Conservation (phyloP, 64 coral and sea anemone genomes). For the Dendronephthya gigantea region DNA sequence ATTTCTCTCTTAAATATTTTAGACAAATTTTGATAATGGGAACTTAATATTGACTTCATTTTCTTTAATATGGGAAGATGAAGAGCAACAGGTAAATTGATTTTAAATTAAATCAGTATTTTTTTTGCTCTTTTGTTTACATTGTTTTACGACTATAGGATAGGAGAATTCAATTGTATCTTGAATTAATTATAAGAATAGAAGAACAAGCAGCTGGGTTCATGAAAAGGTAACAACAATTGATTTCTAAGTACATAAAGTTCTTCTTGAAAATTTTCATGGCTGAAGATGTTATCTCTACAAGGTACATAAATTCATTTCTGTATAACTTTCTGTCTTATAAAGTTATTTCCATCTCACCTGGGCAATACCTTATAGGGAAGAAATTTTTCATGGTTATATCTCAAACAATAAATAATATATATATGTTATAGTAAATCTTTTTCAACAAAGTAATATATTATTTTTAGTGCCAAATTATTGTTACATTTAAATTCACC, state of each 20-base stretch:
- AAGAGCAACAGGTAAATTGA: slow-evolving; percentile 63
- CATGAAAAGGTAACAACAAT: slow-evolving; percentile 60
- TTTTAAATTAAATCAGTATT: too few relatives aligned
- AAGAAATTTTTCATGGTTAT: too few relatives aligned
- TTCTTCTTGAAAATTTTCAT: not conserved
- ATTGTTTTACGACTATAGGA: not conserved
- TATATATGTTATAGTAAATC: too few relatives aligned
- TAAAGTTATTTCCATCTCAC: too few relatives aligned
- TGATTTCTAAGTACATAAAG: too few relatives aligned
- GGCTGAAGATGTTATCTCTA: not conserved
- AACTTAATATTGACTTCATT: slow-evolving; percentile 74
- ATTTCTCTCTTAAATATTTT: not conserved
- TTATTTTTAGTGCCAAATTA: slow-evolving; percentile 61
- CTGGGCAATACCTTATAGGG: too few relatives aligned
- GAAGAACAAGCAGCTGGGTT: slow-evolving; percentile 66
- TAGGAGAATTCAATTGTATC: slow-evolving; percentile 44
- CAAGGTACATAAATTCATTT: too few relatives aligned
- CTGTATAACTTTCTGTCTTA: not conserved
- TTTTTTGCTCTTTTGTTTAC: too few relatives aligned
- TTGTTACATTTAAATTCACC: slow-evolving; percentile 41
- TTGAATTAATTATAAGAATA: slow-evolving; percentile 10
- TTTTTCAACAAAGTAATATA: too few relatives aligned
- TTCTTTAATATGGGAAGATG: slow-evolving; percentile 83
- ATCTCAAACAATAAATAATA: too few relatives aligned
- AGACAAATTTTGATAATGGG: slow-evolving; percentile 99